A percentile compares a stretch with the other conserved stretches of the same genome.
Conservation (phyloP, 2,797 vertebrate species). For the Cygnus olor region DNA sequence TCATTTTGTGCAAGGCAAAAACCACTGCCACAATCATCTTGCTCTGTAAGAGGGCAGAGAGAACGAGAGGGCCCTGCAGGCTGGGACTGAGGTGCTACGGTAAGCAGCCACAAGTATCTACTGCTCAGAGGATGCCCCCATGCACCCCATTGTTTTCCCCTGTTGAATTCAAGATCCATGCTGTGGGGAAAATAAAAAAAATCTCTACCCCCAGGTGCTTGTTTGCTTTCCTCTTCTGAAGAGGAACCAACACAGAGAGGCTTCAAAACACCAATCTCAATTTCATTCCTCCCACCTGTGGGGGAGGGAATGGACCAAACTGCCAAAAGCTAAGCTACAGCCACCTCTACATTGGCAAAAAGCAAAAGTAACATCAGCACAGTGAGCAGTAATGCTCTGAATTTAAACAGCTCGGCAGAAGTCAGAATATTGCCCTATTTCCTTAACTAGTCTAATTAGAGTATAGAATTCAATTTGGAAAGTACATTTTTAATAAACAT, state of each 20-base stretch:
- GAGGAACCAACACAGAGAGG: neutral
- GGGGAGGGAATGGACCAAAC: neutral
- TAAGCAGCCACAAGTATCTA: neutral
- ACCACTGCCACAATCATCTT: neutral
- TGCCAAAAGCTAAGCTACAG: neutral
- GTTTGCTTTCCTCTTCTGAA: neutral
- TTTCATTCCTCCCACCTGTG: neutral
- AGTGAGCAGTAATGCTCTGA: neutral
- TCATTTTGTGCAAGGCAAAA: neutral
- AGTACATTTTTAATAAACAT: conserved; percentile 26
- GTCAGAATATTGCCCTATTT: neutral
- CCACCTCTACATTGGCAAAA: accelerated
- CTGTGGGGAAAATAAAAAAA: neutral
- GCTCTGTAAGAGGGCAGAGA: neutral
- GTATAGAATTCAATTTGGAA: neutral
- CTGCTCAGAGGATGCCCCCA: neutral
- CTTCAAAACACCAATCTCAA: neutral
- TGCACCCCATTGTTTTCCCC: accelerated
- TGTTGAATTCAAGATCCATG: neutral
- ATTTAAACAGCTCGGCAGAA: neutral
- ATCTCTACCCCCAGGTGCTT: neutral
- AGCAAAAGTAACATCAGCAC: neutral
- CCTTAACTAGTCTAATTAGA: neutral
- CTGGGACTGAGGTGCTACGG: neutral
- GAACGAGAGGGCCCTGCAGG: neutral